phyloP scores from a whole-genome alignment of 37 sponge, comb jelly and placozoan genomes.

The Tethya wilhelma region DNA sequence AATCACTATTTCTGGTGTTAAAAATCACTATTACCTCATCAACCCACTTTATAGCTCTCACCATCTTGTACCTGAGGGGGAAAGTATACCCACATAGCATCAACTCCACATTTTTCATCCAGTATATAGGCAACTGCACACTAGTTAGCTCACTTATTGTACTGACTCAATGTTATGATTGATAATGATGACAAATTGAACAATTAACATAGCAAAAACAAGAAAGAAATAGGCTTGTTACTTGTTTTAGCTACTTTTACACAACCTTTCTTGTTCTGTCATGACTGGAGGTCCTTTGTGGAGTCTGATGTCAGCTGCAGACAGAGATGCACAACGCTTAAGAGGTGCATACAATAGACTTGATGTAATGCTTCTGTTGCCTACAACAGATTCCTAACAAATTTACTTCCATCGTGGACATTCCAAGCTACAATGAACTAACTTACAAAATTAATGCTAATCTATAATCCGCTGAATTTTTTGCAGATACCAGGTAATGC shows the following conservation, averaged over 20 bases:
- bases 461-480: no score
- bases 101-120: background rate
- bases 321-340: no score
- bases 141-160: no score
- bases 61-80: constrained; percentile 83
- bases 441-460: no score
- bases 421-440: no score
- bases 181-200: no score
- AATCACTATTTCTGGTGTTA: no score
- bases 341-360: background rate
- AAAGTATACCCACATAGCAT: background rate
- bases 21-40: constrained; percentile 90
- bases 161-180: no score
- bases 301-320: constrained; percentile 62
- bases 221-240: background rate
- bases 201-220: no score
- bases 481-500: no score
- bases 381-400: no score
- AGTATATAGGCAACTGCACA: background rate
- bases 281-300: constrained; percentile 96
- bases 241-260: background rate
- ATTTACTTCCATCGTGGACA: no score
- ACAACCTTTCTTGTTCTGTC: constrained; percentile 87
- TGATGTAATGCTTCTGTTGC: background rate
- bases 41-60: constrained; percentile 95